phyloP scores from a whole-genome alignment of 2,113 vertebrate genomes.

The Drymodes brunneopygia region DNA sequence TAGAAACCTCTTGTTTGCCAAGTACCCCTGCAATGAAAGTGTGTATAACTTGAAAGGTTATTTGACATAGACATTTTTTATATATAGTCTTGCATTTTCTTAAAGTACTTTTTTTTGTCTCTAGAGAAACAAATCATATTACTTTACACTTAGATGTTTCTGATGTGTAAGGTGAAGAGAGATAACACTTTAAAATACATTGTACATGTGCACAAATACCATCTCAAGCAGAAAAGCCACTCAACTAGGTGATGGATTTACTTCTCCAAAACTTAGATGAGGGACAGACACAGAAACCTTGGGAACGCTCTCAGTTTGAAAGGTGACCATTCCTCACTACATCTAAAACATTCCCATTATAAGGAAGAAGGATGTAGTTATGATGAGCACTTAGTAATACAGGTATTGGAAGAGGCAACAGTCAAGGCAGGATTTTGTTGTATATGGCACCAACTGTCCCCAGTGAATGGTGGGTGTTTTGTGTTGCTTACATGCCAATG shows the following conservation, averaged over 20 bases:
- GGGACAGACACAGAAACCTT: neutral
- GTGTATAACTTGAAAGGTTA: neutral
- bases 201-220: neutral
- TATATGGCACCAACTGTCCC: neutral
- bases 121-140: neutral
- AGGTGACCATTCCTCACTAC: neutral
- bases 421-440: neutral
- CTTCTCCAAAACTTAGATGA: neutral
- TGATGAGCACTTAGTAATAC: neutral
- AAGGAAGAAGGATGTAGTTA: neutral
- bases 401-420: neutral
- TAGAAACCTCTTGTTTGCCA: neutral
- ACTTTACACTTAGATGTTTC: neutral
- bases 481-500: fast-evolving
- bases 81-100: neutral
- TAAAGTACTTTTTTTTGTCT: neutral
- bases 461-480: neutral
- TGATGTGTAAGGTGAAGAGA: neutral
- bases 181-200: neutral
- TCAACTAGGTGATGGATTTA: neutral
- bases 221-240: neutral
- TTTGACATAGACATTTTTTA: neutral
- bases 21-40: neutral
- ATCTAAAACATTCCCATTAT: neutral
- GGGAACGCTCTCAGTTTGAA: neutral